Evolutionary conservation across 2,797 vertebrate genomes (phyloP), one percentile per base, ranked within the genome.

Genomic region (Sebastes flavidus): DNA sequence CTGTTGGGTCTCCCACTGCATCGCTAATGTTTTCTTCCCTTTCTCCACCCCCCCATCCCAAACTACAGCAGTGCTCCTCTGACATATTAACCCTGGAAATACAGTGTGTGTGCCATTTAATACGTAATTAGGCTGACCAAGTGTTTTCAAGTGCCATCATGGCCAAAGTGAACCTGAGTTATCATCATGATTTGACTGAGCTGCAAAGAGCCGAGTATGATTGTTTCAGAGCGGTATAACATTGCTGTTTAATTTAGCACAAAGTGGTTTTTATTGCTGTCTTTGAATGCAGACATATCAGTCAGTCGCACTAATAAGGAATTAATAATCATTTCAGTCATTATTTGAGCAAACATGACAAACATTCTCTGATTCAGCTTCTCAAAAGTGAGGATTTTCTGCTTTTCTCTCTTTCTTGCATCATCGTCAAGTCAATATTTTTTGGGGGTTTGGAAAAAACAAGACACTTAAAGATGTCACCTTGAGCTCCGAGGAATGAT

Each of bases 1-100:
- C 61, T 80, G 79, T 52, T 88, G 56, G 80, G 25, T 88, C 81
- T 91, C 85, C 79, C 79, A 77, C 84, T 81, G 82, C 83, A 80
- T 32, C 54, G 60, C 70, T 58, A 65, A 75, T 73, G 55, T 78
- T 81, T 78, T 55, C 69, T 71, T 18, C 22, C 38, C 38, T 42
- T 52, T 32, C 5, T 5, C 36, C 36, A 32, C 32, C 11, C n/a
- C 60, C 42, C 22, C 22, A 18, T 14, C 42, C 6, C 29, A 38
- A 61, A 75, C n/a, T 52, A 16, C 56, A 80, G 32, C 30, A 6
- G 3, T 16, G 61, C 63, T 36, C 25, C 68, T 72, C 24, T 68
- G 10, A 42, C 59, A 60, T 20, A 58, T 60, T 32, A 30, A 20
- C 49, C 30, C 12, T 25, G 24, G 59, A 54, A 46, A 61, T 30